Conservation (phyloP, 2,888 invertebrate genomes). For the Stenodera caucasica region DNA sequence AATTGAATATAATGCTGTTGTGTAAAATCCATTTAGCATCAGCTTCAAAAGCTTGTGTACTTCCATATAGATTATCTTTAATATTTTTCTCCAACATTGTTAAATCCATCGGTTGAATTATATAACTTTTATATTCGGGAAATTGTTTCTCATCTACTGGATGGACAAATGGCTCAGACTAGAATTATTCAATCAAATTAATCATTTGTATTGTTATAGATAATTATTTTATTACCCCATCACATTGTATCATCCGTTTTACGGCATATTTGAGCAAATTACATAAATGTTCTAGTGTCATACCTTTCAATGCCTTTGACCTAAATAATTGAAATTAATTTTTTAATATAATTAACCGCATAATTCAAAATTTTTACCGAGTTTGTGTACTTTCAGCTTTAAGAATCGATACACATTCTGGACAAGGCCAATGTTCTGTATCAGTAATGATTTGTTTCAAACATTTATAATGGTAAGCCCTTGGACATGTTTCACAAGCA, state of each 20-base stretch:
- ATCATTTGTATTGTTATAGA: not conserved
- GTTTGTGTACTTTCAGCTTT: constrained; percentile 73
- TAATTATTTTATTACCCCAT: constrained; percentile 68
- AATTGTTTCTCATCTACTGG: constrained; percentile 72
- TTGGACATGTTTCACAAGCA: constrained; percentile 80
- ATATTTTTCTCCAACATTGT: constrained; percentile 76
- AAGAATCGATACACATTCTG: constrained; percentile 77
- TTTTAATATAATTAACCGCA: not conserved
- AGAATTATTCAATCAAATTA: constrained; percentile 27
- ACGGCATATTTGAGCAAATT: constrained; percentile 78
- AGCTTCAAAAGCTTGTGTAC: constrained; percentile 84
- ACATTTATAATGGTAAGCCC: constrained; percentile 84
- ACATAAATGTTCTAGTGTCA: constrained; percentile 74
- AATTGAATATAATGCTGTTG: constrained; percentile 89
- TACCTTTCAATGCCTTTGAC: constrained; percentile 69
- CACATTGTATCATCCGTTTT: constrained; percentile 75
- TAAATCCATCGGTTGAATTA: constrained; percentile 87
- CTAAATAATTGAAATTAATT: constrained; percentile 31
- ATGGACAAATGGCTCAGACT: constrained; percentile 79
- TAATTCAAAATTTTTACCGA: constrained; percentile 56
- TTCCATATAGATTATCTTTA: constrained; percentile 73
- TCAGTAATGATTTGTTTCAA: constrained; percentile 59
- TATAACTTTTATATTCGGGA: constrained; percentile 78
- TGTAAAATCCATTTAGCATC: constrained; percentile 94
- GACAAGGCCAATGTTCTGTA: constrained; percentile 77